Evolutionary conservation across 2,113 vertebrate species (phyloP), one percentile per base, ranked within the genome.

Genomic region (Microtus ochrogaster): DNA sequence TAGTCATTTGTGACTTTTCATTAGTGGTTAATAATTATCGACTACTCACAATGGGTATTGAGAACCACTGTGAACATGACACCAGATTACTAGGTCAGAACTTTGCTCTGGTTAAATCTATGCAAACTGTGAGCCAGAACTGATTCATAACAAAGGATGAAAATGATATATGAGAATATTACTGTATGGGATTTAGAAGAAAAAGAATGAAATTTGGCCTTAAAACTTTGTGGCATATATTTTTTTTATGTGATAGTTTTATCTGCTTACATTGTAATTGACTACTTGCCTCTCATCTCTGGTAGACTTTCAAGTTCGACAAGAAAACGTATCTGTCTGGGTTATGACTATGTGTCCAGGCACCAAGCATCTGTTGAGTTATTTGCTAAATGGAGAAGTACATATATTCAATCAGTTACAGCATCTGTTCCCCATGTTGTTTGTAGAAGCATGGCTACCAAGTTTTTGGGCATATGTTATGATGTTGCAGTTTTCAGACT

Each of bases 1-100:
- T 89, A 96, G 78, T 86, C 11, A 24, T 72, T 93, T 91, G 73
- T 85, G 55, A 94, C 41, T 96, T 96, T 94, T 95, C 95, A 94
- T 81, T 95, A 93, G 76, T 96, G 90, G 52, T 73, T 93, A 81
- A 66, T 93, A 95, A 97, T 82, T 95, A 61, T 33, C 78, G 77
- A 94, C 17, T 88, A 30, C 78, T 92, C 68, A 79, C 47, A 52
- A 65, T 73, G 82, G 49, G 82, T 95, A 58, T 26, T 70, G 73
- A 95, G 33, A 74, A 66, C 36, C 7, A 7, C 55, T 90, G 30
- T 90, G 70, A 90, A 74, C 44, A 88, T 78, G 77, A 88, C 26
- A 26, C 65, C 49, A 79, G 21, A 78, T 79, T 63, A 79, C 76
- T 87, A 88, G 70, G 26, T 94, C 41, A 91, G 74, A 87, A 72